Evolutionary conservation across 2,113 vertebrate genomes (phyloP), one percentile per base, ranked within the genome.

Genomic region (Thamnaconus septentrionalis): DNA sequence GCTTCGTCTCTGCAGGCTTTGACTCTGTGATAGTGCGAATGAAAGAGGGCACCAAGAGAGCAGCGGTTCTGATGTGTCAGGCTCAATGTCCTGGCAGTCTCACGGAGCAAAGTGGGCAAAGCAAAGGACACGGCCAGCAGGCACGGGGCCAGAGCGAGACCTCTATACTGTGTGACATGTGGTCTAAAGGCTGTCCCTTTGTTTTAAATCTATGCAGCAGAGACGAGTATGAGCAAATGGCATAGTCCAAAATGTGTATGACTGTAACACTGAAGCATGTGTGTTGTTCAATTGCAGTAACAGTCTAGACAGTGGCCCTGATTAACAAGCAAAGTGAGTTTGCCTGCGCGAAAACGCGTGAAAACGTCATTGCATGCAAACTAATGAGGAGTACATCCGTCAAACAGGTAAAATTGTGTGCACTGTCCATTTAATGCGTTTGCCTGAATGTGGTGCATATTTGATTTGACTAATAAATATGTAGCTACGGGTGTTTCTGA

Each of bases 61-160:
- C 85, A 87, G 83, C 88, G 82, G 88, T 88, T 87, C 87, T 87
- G 89, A 87, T 81, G 82, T 91, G 90, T 91, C 91, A 90, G 75
- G 88, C 89, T 88, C 86, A 75, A 81, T 90, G 89, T 89, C 90
- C 89, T 88, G 81, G 88, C 82, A 87, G 84, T 84, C 76, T 87
- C 56, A 59, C 80, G 83, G 78, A 89, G 86, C 81, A 82, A 86
- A 87, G 75, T 87, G 86, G 86, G 87, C 59, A 84, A 89, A 84
- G 88, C 69, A 87, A 87, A 89, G 89, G 89, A 90, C 89, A 92
- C 78, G 80, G 90, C 89, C 87, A 88, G 89, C 79, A 86, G 89
- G 89, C 87, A 81, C 18, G 0, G 69, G 82, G 87, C 83, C 77
- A 78, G 68, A 81, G 71, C 82, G 61, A 83, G 87, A 90, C 78